phyloP scores from a whole-genome alignment of 2,888 invertebrate species.

The Aphidoletes aphidimyza region DNA sequence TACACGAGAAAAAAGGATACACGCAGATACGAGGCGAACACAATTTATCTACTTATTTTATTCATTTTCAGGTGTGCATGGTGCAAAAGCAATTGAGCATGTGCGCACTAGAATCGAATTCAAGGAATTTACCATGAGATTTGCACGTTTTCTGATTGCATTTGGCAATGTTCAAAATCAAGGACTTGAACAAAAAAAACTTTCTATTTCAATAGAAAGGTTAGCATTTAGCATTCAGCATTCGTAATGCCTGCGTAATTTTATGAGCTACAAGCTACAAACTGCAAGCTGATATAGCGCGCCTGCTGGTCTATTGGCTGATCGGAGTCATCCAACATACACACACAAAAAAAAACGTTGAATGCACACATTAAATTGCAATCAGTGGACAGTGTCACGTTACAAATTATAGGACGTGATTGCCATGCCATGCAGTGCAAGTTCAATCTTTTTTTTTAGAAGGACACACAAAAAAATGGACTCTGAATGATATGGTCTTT shows the following conservation, averaged over 20 bases:
- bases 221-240: constrained; percentile 28
- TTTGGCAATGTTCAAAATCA: constrained; percentile 35
- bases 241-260: no score
- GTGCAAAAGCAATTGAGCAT: no score
- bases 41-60: no score
- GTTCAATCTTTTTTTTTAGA: neutral
- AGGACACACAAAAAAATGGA: constrained; percentile 41
- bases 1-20: neutral
- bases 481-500: neutral
- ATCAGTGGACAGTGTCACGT: neutral
- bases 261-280: no score
- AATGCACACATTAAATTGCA: neutral
- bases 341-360: neutral
- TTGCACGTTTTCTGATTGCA: neutral
- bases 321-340: neutral
- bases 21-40: no score
- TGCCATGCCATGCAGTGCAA: neutral
- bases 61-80: neutral
- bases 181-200: constrained; percentile 3
- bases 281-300: neutral
- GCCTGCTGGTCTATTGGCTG: neutral
- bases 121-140: neutral
- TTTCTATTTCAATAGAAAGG: neutral
- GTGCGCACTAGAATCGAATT: neutral
- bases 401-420: neutral